Evolutionary conservation across 2,113 vertebrate genomes (phyloP).

Genomic region (Garra rufa): DNA sequence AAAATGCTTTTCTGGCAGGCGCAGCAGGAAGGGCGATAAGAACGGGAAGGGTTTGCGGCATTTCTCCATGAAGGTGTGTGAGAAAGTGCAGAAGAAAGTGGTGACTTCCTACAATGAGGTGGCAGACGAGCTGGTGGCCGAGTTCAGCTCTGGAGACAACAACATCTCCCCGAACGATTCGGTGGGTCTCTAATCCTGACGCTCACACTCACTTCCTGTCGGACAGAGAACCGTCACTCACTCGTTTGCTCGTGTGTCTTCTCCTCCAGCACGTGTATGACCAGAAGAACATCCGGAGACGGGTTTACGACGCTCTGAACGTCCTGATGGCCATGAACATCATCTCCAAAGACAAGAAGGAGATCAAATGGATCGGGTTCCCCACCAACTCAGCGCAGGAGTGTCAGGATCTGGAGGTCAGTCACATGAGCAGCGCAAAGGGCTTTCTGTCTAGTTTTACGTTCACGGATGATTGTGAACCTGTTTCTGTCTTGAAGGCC

Average conservation of each 20-base stretch:
- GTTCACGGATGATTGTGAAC: neutral
- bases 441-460: neutral
- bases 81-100: constrained; percentile 97
- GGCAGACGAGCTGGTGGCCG: constrained; percentile 95
- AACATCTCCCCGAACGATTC: constrained; percentile 93
- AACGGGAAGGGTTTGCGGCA: constrained; percentile 96
- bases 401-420: constrained; percentile 96
- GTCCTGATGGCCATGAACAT: constrained; percentile 99
- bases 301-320: constrained; percentile 97
- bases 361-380: constrained; percentile 98
- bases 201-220: neutral
- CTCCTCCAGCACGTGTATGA: constrained; percentile 87
- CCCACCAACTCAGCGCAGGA: constrained; percentile 99
- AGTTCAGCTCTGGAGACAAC: constrained; percentile 93
- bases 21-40: constrained; percentile 96
- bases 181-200: constrained; percentile 71
- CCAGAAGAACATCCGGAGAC: constrained; percentile 97
- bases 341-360: constrained; percentile 99
- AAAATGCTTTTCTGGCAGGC: too few species aligned
- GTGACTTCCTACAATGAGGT: constrained; percentile 98
- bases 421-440: neutral
- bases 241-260: neutral
- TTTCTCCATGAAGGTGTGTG: constrained; percentile 99
- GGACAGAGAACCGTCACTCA: neutral
- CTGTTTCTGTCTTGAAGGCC: constrained; percentile 73